A percentile compares a stretch with the other conserved stretches of the same genome.
Conservation (phyloP, 2,888 invertebrate genomes). For the Eumacrocentrus americanus region DNA sequence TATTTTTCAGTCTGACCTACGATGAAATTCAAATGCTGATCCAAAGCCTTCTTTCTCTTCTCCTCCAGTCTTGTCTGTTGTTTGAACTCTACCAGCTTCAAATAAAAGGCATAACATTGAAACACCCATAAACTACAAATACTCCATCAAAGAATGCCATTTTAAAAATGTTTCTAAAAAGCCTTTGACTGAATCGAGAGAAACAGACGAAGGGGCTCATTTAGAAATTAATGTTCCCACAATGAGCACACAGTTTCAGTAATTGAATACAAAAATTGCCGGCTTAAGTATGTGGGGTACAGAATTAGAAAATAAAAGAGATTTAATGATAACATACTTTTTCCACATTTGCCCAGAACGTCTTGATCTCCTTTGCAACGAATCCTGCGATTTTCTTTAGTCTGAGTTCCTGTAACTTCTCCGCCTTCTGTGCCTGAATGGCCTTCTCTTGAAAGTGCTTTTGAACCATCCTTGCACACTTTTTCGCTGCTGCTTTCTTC, state of each 20-base stretch:
- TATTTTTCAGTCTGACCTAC: conserved; percentile 98
- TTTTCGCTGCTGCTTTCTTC: conserved; percentile 95
- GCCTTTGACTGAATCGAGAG: conserved; percentile 31
- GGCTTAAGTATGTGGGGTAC: conserved; percentile 61
- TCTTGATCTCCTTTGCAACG: conserved; percentile 90
- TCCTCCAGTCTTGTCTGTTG: conserved; percentile 91
- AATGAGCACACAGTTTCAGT: conserved; percentile 59
- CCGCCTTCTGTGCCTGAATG: conserved; percentile 84
- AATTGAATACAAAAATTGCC: conserved; percentile 52
- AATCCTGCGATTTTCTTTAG: conserved; percentile 85
- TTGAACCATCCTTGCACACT: conserved; percentile 89
- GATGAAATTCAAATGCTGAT: conserved; percentile 96
- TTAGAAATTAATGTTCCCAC: conserved; percentile 56
- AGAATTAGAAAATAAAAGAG: neutral
- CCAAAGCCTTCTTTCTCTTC: conserved; percentile 91
- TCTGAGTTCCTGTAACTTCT: conserved; percentile 88
- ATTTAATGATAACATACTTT: conserved; percentile 67
- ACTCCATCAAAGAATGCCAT: neutral
- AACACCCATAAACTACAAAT: conserved; percentile 14
- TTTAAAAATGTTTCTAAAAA: conserved; percentile 36
- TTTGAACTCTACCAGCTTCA: conserved; percentile 93
- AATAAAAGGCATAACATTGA: conserved; percentile 44
- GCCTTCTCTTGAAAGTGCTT: conserved; percentile 93
- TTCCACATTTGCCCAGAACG: conserved; percentile 96
- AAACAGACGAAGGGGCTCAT: conserved; percentile 34